Percentiles rank a stretch among this genome's conserved stretches.
phyloP scores from a whole-genome alignment of 1,140 invertebrate genomes.

The Microplitis mediator region DNA sequence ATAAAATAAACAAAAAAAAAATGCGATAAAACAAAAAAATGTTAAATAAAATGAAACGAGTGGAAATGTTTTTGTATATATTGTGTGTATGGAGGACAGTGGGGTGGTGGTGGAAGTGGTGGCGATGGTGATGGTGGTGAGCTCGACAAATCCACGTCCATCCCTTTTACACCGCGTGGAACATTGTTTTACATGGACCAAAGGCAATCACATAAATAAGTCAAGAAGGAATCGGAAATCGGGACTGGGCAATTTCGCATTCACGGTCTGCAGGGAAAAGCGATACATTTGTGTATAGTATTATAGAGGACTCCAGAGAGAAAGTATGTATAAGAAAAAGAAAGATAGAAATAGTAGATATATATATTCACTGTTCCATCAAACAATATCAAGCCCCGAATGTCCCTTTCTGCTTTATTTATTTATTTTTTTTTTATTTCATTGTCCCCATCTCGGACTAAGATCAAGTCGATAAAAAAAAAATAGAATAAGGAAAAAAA shows the following conservation, averaged over 20 bases:
- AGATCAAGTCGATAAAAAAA: conserved; percentile 31
- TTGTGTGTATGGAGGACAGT: too few species aligned
- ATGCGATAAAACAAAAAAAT: neutral
- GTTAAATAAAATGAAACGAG: neutral
- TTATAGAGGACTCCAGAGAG: conserved; percentile 3
- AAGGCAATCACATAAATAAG: conserved; percentile 42
- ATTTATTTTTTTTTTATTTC: too few species aligned
- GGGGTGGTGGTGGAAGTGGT: neutral
- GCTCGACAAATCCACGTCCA: conserved; percentile 29
- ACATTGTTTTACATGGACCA: conserved; percentile 39
- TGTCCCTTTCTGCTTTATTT: conserved; percentile 3
- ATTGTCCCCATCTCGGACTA: conserved; percentile 3
- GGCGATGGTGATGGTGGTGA: conserved; percentile 4
- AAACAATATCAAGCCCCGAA: conserved; percentile 35
- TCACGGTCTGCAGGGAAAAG: conserved; percentile 38
- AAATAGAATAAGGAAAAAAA: conserved; percentile 20
- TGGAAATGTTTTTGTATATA: neutral
- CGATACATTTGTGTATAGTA: conserved; percentile 24
- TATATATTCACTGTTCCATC: conserved; percentile 25
- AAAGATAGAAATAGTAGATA: neutral
- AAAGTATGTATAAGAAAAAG: neutral
- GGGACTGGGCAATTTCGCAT: conserved; percentile 33
- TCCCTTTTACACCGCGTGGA: conserved; percentile 21
- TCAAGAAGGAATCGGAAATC: conserved; percentile 32
- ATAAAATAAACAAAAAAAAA: neutral